Conservation (phyloP, 2,113 vertebrate genomes). For the Ammodytes marinus region DNA sequence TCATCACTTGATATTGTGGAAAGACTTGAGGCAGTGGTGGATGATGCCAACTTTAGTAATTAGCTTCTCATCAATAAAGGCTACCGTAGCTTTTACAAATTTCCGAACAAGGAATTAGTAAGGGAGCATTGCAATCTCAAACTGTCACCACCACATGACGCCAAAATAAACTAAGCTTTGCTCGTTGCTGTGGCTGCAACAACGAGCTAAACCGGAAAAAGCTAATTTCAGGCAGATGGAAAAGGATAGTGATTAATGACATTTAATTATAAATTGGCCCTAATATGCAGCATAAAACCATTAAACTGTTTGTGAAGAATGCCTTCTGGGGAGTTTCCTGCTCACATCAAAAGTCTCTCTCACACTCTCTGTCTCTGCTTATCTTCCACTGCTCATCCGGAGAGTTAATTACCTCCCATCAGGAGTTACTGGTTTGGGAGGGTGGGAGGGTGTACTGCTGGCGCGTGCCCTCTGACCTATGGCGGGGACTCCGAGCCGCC, state of each 20-base stretch:
- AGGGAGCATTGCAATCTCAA: too few relatives aligned
- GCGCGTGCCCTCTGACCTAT: constrained; percentile 57
- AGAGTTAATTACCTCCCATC: constrained; percentile 36
- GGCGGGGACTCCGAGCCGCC: constrained; percentile 40
- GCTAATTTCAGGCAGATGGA: not conserved
- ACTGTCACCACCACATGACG: too few relatives aligned
- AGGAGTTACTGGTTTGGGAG: constrained; percentile 42
- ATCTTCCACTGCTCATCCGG: constrained; percentile 22
- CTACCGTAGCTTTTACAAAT: too few relatives aligned
- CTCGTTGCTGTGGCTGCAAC: not conserved
- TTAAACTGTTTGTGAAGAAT: not conserved
- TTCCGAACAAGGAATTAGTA: too few relatives aligned
- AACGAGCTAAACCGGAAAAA: not conserved
- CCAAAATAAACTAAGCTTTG: too few relatives aligned
- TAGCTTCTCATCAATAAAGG: too few relatives aligned
- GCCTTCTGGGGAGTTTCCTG: constrained; percentile 27
- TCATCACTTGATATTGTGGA: too few relatives aligned
- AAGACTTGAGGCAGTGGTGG: too few relatives aligned
- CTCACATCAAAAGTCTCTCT: constrained; percentile 29
- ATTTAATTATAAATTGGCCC: not conserved
- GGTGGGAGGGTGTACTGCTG: constrained; percentile 44
- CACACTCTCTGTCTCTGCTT: constrained; percentile 36
- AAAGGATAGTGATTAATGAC: not conserved
- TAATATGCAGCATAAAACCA: not conserved
- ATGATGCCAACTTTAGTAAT: too few relatives aligned